These are phyloP conservation scores for Heloderma charlesbogerti DNA, from an alignment of 2,113 vertebrate species.

Conservation along the genomic window DNA sequence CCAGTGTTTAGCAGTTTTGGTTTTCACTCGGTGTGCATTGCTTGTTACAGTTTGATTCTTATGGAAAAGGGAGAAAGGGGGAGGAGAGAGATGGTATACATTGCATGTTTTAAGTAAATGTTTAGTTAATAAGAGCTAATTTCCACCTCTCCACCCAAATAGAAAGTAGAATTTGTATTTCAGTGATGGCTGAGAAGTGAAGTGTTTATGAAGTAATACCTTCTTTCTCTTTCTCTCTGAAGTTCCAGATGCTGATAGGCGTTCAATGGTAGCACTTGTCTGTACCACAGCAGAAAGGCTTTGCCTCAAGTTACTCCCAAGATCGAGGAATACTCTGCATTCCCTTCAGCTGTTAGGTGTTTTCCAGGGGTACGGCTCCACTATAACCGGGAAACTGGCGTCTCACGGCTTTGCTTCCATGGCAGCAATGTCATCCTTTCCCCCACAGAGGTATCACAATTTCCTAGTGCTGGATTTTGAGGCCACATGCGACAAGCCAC, in stretches of 20 bases:
- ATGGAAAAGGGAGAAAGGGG: no score
- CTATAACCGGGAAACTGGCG: conserved; percentile 84
- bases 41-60: no score
- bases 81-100: background rate
- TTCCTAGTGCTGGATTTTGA: conserved; percentile 91
- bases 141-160: conserved; percentile 10
- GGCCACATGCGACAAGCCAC: conserved; percentile 86
- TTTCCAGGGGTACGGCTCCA: conserved; percentile 78
- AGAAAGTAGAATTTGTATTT: conserved; percentile 13
- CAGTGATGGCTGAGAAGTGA: background rate
- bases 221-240: conserved; percentile 60
- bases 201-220: conserved; percentile 63
- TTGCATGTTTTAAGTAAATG: background rate
- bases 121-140: background rate
- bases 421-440: conserved; percentile 87
- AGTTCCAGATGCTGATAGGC: conserved; percentile 86
- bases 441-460: conserved; percentile 88
- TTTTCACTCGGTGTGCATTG: no score
- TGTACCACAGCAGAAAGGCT: conserved; percentile 82
- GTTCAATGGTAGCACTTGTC: conserved; percentile 83
- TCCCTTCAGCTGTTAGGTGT: conserved; percentile 67
- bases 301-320: conserved; percentile 78
- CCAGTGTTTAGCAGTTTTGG: no score
- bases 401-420: conserved; percentile 85
- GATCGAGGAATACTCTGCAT: conserved; percentile 76